Conservation (phyloP, 2,888 invertebrate genomes). For the Cheilosia grossa region DNA sequence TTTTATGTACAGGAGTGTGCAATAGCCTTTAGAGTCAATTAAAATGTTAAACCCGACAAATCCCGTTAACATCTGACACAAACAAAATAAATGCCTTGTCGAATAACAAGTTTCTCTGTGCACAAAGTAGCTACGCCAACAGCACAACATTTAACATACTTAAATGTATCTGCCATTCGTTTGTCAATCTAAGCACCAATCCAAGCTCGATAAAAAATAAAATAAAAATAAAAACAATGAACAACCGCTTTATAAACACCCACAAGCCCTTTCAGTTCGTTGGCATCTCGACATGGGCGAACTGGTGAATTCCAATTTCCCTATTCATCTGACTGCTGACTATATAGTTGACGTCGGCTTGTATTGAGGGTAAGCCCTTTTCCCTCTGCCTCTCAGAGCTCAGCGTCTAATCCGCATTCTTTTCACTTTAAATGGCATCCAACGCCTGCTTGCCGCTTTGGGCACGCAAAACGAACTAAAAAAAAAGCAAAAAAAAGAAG, state of each 20-base stretch:
- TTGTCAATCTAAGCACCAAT: slow-evolving; percentile 44
- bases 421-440: slow-evolving; percentile 60
- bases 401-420: slow-evolving; percentile 58
- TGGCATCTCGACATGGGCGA: slow-evolving; percentile 43
- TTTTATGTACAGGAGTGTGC: background rate
- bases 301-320: slow-evolving; percentile 47
- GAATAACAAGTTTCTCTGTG: slow-evolving; percentile 40
- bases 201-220: slow-evolving; percentile 32
- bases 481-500: slow-evolving; percentile 9
- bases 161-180: slow-evolving; percentile 25
- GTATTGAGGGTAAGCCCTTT: slow-evolving; percentile 54
- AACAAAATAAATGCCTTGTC: background rate
- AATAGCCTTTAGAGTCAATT: background rate
- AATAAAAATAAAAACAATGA: background rate
- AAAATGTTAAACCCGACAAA: background rate
- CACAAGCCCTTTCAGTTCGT: slow-evolving; percentile 65
- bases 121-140: background rate
- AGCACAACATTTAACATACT: slow-evolving; percentile 22
- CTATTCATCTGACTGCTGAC: slow-evolving; percentile 26
- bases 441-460: slow-evolving; percentile 45
- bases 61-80: background rate
- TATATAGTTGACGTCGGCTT: slow-evolving; percentile 23
- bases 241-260: slow-evolving; percentile 36
- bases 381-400: slow-evolving; percentile 29
- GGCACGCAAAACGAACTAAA: slow-evolving; percentile 37